A percentile compares a stretch with the other conserved stretches of the same genome.
phyloP scores from a whole-genome alignment of 2,113 vertebrate species.

The Cyanoderma ruficeps region DNA sequence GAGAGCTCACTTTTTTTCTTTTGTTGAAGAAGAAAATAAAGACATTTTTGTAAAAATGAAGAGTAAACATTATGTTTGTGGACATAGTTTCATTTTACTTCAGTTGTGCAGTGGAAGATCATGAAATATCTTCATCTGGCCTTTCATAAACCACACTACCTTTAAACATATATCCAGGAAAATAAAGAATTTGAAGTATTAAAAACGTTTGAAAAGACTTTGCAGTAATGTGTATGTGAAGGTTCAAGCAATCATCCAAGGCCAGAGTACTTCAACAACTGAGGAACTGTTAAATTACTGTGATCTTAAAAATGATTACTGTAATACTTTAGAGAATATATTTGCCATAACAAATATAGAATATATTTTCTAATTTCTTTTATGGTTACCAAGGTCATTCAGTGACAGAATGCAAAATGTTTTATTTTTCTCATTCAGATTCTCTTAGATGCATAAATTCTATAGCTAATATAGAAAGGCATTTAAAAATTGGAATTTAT shows the following conservation, averaged over 20 bases:
- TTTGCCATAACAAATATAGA: conserved; percentile 33
- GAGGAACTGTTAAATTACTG: conserved; percentile 30
- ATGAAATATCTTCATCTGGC: neutral
- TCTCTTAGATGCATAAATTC: conserved; percentile 11
- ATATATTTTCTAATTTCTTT: conserved; percentile 49
- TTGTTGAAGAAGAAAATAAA: neutral
- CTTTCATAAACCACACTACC: neutral
- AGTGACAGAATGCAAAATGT: conserved; percentile 36
- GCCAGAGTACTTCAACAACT: conserved; percentile 13
- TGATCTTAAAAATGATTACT: conserved; percentile 57
- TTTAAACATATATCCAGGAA: conserved; percentile 2
- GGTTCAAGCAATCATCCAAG: conserved; percentile 35
- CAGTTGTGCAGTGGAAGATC: neutral
- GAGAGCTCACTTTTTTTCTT: neutral
- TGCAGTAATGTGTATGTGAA: neutral
- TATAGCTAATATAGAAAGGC: conserved; percentile 15
- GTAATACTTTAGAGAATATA: conserved; percentile 16
- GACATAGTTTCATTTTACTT: neutral
- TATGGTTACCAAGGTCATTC: conserved; percentile 41
- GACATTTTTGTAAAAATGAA: neutral
- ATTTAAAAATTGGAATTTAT: conserved; percentile 39
- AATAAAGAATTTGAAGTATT: neutral
- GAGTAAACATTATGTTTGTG: neutral
- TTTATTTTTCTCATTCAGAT: conserved; percentile 39
- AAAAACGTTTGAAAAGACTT: neutral